Conservation (phyloP, 2,888 invertebrate species). For the Chrysolina haemoptera region DNA sequence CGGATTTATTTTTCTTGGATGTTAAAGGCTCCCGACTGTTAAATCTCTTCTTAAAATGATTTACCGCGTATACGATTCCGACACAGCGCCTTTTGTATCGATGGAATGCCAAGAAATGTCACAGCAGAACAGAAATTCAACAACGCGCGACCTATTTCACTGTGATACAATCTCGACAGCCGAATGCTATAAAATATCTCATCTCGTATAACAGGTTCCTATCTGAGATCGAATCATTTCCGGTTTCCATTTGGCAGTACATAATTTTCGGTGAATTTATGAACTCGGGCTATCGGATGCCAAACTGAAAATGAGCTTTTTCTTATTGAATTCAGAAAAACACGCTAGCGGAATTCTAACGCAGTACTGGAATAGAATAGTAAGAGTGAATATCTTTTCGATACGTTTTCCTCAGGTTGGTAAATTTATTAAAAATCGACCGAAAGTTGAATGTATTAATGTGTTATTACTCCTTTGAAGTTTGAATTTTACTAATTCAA, state of each 20-base stretch:
- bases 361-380: not conserved
- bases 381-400: not conserved
- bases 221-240: slow-evolving; percentile 43
- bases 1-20: slow-evolving; percentile 32
- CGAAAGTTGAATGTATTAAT: not conserved
- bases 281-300: slow-evolving; percentile 20
- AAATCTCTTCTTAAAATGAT: slow-evolving; percentile 35
- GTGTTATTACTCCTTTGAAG: no score
- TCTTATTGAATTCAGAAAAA: not conserved
- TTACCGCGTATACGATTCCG: slow-evolving; percentile 40
- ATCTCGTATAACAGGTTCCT: slow-evolving; percentile 43
- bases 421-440: no score
- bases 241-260: slow-evolving; percentile 42
- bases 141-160: slow-evolving; percentile 19
- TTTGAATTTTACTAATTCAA: no score
- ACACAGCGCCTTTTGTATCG: slow-evolving; percentile 48
- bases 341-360: not conserved
- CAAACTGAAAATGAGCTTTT: slow-evolving; percentile 19
- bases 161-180: slow-evolving; percentile 38
- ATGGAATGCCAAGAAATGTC: slow-evolving; percentile 44
- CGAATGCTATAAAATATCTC: slow-evolving; percentile 39
- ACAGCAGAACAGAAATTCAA: slow-evolving; percentile 10
- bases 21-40: slow-evolving; percentile 39
- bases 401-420: not conserved
- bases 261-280: slow-evolving; percentile 34